Percentiles rank a stretch among this genome's conserved stretches.
Conservation (phyloP, 2,113 vertebrate genomes). For the Sigmodon hispidus region DNA sequence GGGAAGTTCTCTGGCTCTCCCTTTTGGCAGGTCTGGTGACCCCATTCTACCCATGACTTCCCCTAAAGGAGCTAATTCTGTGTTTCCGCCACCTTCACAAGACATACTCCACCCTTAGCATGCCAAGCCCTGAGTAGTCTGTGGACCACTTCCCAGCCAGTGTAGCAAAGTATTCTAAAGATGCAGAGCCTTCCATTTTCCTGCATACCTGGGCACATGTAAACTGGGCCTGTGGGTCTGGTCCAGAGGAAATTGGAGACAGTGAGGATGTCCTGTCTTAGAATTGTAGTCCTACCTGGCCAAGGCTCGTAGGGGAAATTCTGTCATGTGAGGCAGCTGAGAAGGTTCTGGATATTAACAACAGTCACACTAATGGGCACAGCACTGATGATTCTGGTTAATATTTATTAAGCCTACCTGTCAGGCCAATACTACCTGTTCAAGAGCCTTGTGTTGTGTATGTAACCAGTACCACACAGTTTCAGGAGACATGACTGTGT, state of each 20-base stretch:
- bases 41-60: not conserved
- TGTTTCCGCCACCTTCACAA: not conserved
- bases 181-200: not conserved
- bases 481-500: too few species aligned
- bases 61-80: not conserved
- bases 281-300: not conserved
- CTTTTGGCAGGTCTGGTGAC: not conserved
- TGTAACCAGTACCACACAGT: not conserved
- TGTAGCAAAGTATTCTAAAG: not conserved
- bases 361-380: accelerated
- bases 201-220: too few species aligned
- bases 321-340: not conserved
- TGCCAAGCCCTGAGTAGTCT: accelerated
- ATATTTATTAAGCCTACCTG: accelerated
- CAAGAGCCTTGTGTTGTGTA: too few species aligned
- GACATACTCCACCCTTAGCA: not conserved
- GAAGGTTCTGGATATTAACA: not conserved
- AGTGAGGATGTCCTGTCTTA: not conserved
- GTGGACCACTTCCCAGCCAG: accelerated
- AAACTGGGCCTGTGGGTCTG: not conserved
- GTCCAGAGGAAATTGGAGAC: not conserved
- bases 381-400: not conserved
- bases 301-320: not conserved
- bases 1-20: not conserved
- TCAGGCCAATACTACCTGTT: not conserved